Evolutionary conservation across 2,888 invertebrate genomes (phyloP), one percentile per base, ranked within the genome.

Genomic region (Melinaea menophilus): DNA sequence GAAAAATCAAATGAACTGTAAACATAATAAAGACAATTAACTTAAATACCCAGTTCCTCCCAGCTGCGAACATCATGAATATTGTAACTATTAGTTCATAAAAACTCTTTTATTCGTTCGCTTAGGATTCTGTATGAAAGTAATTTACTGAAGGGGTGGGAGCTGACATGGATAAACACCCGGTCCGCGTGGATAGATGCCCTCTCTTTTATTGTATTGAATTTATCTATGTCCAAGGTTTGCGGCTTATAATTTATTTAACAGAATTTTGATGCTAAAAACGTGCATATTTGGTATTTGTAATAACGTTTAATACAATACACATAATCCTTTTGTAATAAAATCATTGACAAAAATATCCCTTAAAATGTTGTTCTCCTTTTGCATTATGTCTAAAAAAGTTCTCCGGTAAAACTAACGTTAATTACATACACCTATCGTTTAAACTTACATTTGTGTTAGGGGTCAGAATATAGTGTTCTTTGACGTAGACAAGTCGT

Each of bases 51-150:
- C 22, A 22, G 22, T 1, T 22, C 22, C 22, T 60, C 56, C 61
- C 68, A 59, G 66, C 63, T 66, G 65, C 66, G 61, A 61, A 63
- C 64, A 64, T 64, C 68, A 65, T 66, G 63, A 66, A 69, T 69
- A 66, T 68, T 69, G 63, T 68, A 69, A 68, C 68, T 70, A 70
- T 66, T 64, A 66, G 62, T 61, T 68, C 68, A 65, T 68, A 68
- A 65, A 67, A 70, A 68, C 68, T 63, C 66, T 68, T 65, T 70
- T 68, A 68, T 68, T 64, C 55, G 66, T 56, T 55, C 64, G 64
- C 63, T 59, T 70, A 68, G 65, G 63, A 60, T 65, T 67, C 65
- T 66, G 56, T 68, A 63, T 68, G 65, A 60, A 65, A 47, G 63
- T 70, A 69, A 22, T 68, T 68, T 70, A 66, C 68, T 65, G 51